phyloP scores from a whole-genome alignment of 2,797 vertebrate genomes.

The Pangasius macronema region DNA sequence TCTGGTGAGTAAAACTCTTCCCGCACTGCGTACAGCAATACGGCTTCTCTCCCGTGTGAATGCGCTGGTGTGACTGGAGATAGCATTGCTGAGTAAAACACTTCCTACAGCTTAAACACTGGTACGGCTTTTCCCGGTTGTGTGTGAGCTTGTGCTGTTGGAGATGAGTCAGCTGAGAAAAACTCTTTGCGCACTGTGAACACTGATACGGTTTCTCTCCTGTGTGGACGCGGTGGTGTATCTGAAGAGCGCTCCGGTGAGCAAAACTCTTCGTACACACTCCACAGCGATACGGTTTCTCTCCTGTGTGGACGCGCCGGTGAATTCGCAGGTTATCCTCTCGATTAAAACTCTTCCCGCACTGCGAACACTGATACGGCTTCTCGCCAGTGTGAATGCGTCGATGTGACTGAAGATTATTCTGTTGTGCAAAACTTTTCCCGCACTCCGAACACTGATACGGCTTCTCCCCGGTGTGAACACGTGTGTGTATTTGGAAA shows the following conservation, averaged over 20 bases:
- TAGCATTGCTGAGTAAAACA: not conserved
- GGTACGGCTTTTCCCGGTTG: not conserved
- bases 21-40: not conserved
- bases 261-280: no score
- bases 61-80: not conserved
- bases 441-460: not conserved
- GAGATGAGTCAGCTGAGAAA: not conserved
- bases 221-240: not conserved
- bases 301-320: no score
- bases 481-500: not conserved
- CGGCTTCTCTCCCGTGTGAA: not conserved
- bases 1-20: not conserved
- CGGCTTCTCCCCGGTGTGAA: not conserved
- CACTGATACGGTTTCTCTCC: not conserved
- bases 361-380: not conserved
- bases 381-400: not conserved
- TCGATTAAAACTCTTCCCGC: not conserved
- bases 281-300: no score
- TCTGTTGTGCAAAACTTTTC: not conserved
- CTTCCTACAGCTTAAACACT: not conserved
- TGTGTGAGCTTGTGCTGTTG: not conserved
- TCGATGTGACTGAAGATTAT: not conserved
- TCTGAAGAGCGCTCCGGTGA: no score
- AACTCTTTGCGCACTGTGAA: not conserved
- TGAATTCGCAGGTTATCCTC: no score